Evolutionary conservation across 92 coral and sea anemone genomes (phyloP).

Genomic region (Phenganax subtilis): DNA sequence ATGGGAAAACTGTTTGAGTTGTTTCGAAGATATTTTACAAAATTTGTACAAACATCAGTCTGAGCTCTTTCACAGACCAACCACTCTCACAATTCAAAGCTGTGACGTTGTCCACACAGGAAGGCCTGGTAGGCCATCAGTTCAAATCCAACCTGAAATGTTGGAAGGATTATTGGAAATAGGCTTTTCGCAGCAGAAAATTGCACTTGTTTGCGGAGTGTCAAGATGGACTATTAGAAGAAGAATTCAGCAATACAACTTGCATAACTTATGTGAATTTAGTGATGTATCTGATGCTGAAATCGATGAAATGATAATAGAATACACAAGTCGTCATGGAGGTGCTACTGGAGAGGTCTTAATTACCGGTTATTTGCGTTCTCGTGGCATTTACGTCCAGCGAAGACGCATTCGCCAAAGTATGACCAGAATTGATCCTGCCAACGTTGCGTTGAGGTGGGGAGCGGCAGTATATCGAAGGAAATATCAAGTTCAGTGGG

Average conservation of each 20-base stretch:
- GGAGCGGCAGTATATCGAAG: slow-evolving; percentile 9
- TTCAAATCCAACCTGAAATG: slow-evolving; percentile 14
- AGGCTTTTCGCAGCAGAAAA: slow-evolving; percentile 3
- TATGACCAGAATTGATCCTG: slow-evolving; percentile 17
- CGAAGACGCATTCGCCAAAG: slow-evolving; percentile 4
- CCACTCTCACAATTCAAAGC: not conserved
- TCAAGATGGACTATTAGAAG: slow-evolving; percentile 18
- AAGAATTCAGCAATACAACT: not conserved
- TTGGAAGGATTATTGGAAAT: slow-evolving; percentile 5
- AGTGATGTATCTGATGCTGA: not conserved
- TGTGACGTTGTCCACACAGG: not conserved
- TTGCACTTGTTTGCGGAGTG: not conserved
- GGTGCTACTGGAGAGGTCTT: not conserved
- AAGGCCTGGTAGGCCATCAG: slow-evolving; percentile 11
- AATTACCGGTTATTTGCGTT: not conserved
- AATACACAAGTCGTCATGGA: slow-evolving; percentile 1
- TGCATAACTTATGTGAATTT: not conserved
- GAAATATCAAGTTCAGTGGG: not conserved
- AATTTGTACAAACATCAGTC: not conserved
- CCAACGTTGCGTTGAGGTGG: slow-evolving; percentile 18
- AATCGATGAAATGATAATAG: slow-evolving; percentile 7
- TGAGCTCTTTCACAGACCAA: not conserved
- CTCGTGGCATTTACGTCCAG: slow-evolving; percentile 13
- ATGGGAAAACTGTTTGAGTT: not conserved
- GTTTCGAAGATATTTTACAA: not conserved